A percentile compares a stretch with the other conserved stretches of the same genome.
phyloP scores from a whole-genome alignment of 2,888 invertebrate species.

The Eristalis tenax region DNA sequence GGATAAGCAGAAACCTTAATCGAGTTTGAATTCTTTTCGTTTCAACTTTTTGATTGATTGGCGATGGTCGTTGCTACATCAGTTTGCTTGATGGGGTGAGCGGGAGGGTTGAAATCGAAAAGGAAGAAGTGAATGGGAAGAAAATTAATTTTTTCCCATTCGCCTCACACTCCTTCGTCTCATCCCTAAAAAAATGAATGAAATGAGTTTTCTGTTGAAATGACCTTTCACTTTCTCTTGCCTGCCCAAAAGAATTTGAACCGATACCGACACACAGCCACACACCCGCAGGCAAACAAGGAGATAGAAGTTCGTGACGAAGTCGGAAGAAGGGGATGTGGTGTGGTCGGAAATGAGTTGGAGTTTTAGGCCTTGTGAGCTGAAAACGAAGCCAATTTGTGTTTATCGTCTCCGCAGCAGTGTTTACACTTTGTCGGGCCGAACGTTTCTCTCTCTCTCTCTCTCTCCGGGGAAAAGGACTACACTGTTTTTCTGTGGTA shows the following conservation, averaged over 20 bases:
- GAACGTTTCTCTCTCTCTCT: slow-evolving; percentile 1
- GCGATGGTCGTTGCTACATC: neutral
- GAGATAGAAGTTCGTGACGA: neutral
- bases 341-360: slow-evolving; percentile 39
- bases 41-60: slow-evolving; percentile 65
- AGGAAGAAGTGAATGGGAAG: slow-evolving; percentile 24
- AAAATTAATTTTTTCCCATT: slow-evolving; percentile 40
- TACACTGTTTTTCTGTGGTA: slow-evolving; percentile 5
- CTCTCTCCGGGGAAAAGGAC: neutral
- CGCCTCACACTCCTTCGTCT: neutral
- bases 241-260: slow-evolving; percentile 5
- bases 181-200: slow-evolving; percentile 28
- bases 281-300: neutral
- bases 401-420: slow-evolving; percentile 43
- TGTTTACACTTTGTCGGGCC: slow-evolving; percentile 54
- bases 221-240: slow-evolving; percentile 39
- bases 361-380: slow-evolving; percentile 35
- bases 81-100: neutral
- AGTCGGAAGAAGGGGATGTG: neutral
- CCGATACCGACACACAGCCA: neutral
- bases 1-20: slow-evolving; percentile 31
- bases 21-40: slow-evolving; percentile 59
- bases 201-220: slow-evolving; percentile 49
- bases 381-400: slow-evolving; percentile 53
- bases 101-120: slow-evolving; percentile 7